Evolutionary conservation across 92 coral and sea anemone genomes (phyloP), one percentile per base, ranked within the genome.

Genomic region (Zoanthus gigantus): DNA sequence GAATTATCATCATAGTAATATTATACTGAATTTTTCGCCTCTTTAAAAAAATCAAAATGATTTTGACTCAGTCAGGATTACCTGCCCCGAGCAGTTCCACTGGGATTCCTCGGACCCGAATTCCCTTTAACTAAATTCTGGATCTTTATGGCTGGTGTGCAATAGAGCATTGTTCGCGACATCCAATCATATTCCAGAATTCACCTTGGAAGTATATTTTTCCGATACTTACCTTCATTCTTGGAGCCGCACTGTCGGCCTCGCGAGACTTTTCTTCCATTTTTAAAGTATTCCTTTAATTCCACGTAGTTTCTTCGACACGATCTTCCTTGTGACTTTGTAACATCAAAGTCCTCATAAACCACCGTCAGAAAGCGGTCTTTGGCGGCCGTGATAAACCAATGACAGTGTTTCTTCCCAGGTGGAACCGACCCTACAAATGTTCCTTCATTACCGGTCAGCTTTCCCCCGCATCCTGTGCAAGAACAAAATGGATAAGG

Each of bases 171-270:
- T 50, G 9, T 50, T 7, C 0, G 9, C 56, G 56, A 50, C 56
- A 7, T 50, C 12, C 10, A 11, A 50, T 50, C 12, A 11, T 50
- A 50, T 50, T 7, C 56, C 9, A 37, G 2, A 37, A 37, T 37
- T 37, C 42, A 37, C 42, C 42, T 37, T 37, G 2, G 42, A 37
- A 63, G 30, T 23, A 46, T 37, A 37, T 37, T 72, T 54, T 29
- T 50, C 4, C 17, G 68, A 37, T 17, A 4, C 75, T 30, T 45
- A 66, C 85, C 75, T 9, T 81, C 75, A 10, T 65, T 67, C 75
- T 81, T 81, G 75, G 60, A 3, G 13, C 85, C 85, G 75, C 85
- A 81, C 7, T 81, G 85, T 5, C 85, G 85, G 5, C 85, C 85
- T 17, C 23, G 75, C 7, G 85, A 81, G 10, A 81, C 45, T 32